These are phyloP conservation scores for Pristionchus mayeri DNA, from an alignment of 2,888 invertebrate species.

Conservation along the genomic window DNA sequence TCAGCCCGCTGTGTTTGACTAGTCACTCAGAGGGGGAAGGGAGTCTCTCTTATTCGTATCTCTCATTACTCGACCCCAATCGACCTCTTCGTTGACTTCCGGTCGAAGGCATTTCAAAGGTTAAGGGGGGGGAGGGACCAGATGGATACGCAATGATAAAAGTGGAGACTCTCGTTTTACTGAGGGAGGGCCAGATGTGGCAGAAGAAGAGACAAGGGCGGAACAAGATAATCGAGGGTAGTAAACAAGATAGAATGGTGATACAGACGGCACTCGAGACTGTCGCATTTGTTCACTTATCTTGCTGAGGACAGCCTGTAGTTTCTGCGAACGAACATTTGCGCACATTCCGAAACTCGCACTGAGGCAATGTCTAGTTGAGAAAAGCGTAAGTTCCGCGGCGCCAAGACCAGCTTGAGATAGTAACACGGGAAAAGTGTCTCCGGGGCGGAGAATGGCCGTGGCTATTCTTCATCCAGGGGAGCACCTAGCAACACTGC, in stretches of 20 bases:
- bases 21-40: neutral
- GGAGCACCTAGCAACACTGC: conserved; percentile 23
- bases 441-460: neutral
- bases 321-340: too few relatives aligned
- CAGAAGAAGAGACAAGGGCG: neutral
- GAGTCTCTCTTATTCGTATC: neutral
- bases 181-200: neutral
- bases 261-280: too few relatives aligned
- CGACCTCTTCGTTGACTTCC: conserved; percentile 5
- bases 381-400: too few relatives aligned
- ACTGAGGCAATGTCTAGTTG: neutral
- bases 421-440: neutral
- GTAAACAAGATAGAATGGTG: neutral
- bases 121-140: neutral
- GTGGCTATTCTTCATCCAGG: neutral
- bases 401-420: neutral
- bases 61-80: conserved; percentile 16
- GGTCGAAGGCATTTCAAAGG: neutral
- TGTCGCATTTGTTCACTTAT: too few relatives aligned
- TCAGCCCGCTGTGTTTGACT: conserved; percentile 23
- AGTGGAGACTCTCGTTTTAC: conserved; percentile 18
- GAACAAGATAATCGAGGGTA: conserved; percentile 2
- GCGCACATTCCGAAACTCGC: neutral
- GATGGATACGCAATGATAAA: conserved; percentile 27
- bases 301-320: too few relatives aligned